These are phyloP conservation scores for Pedicia rivosa DNA, from an alignment of 2,888 invertebrate species.

Conservation along the genomic window DNA sequence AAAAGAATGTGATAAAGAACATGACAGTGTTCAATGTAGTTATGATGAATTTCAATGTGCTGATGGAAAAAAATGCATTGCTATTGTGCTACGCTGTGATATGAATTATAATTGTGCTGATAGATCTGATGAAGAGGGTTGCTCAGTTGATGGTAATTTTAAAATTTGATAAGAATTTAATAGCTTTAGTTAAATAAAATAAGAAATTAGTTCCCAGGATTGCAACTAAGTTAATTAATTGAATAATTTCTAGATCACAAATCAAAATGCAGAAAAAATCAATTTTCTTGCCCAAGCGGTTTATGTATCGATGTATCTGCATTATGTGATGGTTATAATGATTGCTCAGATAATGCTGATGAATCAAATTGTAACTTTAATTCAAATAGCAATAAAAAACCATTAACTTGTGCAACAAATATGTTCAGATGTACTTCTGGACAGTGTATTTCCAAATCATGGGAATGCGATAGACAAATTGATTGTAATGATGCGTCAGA, in stretches of 20 bases:
- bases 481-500: constrained; percentile 66
- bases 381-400: neutral
- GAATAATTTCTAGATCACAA: constrained; percentile 10
- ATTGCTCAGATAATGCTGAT: constrained; percentile 42
- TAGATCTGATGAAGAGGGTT: constrained; percentile 39
- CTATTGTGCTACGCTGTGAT: constrained; percentile 32
- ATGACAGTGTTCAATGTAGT: constrained; percentile 24
- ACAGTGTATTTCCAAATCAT: constrained; percentile 47
- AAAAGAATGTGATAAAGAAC: constrained; percentile 26
- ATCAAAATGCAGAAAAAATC: constrained; percentile 29
- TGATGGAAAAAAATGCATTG: constrained; percentile 35
- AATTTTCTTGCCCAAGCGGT: constrained; percentile 35
- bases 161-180: too few relatives aligned
- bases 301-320: constrained; percentile 33
- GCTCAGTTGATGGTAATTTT: constrained; percentile 26
- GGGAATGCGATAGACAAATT: constrained; percentile 53
- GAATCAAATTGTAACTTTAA: constrained; percentile 32
- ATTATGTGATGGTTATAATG: constrained; percentile 35
- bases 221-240: neutral
- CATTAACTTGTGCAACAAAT: constrained; percentile 29
- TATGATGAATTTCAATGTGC: constrained; percentile 35
- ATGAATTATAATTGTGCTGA: constrained; percentile 37
- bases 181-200: too few relatives aligned
- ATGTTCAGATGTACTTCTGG: constrained; percentile 49
- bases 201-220: too few relatives aligned